Conservation (phyloP, 2,797 vertebrate species). For the Chrosomus eos region DNA sequence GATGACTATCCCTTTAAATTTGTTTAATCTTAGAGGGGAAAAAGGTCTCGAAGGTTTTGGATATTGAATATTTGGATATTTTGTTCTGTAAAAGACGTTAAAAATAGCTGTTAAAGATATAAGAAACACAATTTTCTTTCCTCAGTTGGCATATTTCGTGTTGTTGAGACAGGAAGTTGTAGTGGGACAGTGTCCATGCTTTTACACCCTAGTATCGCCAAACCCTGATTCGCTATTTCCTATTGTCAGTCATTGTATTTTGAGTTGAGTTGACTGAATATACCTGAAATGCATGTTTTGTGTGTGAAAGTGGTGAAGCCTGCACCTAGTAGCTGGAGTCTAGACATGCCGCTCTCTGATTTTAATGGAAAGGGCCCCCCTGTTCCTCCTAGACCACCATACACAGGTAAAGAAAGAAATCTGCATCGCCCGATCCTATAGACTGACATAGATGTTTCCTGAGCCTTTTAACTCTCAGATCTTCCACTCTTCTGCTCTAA, state of each 20-base stretch:
- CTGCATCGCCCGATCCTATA: conserved; percentile 26
- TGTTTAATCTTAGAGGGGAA: not conserved
- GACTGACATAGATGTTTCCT: conserved; percentile 66
- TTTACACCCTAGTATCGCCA: not conserved
- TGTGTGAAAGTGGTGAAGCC: conserved; percentile 86
- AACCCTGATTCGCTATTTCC: not conserved
- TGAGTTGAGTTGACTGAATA: conserved; percentile 15
- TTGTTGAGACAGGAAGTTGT: not conserved
- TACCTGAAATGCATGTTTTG: conserved; percentile 61
- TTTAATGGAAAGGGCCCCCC: conserved; percentile 90
- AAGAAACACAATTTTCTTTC: too few relatives aligned
- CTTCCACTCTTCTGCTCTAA: conserved; percentile 13
- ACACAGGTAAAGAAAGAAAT: conserved; percentile 84
- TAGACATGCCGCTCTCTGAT: conserved; percentile 89
- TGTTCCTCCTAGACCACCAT: conserved; percentile 92
- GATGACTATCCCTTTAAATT: not conserved
- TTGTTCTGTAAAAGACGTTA: not conserved
- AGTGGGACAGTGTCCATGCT: not conserved
- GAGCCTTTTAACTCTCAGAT: conserved; percentile 62
- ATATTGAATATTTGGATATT: not conserved
- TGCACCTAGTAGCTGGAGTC: conserved; percentile 96
- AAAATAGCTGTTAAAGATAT: not conserved
- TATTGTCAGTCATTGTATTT: not conserved
- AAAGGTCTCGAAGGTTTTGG: not conserved
- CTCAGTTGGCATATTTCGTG: not conserved